Evolutionary conservation across 2,888 invertebrate genomes (phyloP).

Genomic region (Orthonychiurus folsomi): DNA sequence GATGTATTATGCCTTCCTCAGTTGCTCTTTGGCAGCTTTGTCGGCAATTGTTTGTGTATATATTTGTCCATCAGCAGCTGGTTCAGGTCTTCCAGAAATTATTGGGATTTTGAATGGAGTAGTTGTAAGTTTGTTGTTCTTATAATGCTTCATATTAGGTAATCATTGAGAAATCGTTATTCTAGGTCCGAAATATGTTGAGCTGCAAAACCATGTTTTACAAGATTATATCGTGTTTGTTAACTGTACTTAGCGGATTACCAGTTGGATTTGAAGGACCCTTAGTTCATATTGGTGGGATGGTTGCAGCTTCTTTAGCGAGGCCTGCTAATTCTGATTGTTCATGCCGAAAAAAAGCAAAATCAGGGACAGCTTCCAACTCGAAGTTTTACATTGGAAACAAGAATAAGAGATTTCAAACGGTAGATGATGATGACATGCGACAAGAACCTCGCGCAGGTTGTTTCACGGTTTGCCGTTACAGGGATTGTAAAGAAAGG

Average conservation of each 20-base stretch:
- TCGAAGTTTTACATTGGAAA: no score
- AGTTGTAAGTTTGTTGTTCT: slow-evolving; percentile 35
- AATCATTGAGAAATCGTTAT: slow-evolving; percentile 6
- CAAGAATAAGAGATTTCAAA: no score
- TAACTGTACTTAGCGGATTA: slow-evolving; percentile 45
- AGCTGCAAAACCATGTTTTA: slow-evolving; percentile 44
- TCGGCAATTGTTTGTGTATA: slow-evolving; percentile 33
- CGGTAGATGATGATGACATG: no score
- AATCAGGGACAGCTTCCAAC: no score
- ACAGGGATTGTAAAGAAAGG: slow-evolving; percentile 37
- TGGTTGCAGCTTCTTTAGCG: slow-evolving; percentile 24
- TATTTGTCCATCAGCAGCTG: slow-evolving; percentile 37
- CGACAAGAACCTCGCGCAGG: slow-evolving; percentile 2
- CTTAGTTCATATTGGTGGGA: slow-evolving; percentile 45
- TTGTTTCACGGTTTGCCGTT: slow-evolving; percentile 22
- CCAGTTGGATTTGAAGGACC: slow-evolving; percentile 47
- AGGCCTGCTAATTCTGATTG: slow-evolving; percentile 2
- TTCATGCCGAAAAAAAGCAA: no score
- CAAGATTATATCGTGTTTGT: slow-evolving; percentile 44
- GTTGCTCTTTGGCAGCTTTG: slow-evolving; percentile 29
- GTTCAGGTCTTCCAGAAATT: slow-evolving; percentile 46
- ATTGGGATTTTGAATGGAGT: slow-evolving; percentile 45
- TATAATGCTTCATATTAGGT: not conserved
- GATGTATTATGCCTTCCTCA: slow-evolving; percentile 31
- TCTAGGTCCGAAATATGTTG: slow-evolving; percentile 43